Base-by-base conservation (phyloP, 2,888 invertebrate genomes). In the Nomada hirtipes region DNA sequence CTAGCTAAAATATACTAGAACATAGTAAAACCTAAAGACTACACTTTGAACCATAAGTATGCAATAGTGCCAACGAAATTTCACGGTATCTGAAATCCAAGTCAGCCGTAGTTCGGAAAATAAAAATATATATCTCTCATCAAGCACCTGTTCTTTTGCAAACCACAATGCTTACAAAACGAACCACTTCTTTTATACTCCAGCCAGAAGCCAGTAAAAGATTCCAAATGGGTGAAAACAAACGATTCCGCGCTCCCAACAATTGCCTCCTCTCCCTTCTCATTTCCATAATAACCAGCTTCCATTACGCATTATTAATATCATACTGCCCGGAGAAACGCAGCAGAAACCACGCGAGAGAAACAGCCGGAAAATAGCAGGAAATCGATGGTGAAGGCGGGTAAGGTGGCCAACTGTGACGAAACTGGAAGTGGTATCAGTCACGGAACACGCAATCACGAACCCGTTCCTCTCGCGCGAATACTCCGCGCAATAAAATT, bases 361-460 rank as follows among this genome's bases (percentile, higher is more conserved):
- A 72, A 44, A 44, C 53, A 26, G n/a, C 44, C 72, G 72, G 53
- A 72, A 60, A 50, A 52, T 36, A 74, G 71, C 52, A 23, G 69
- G 44, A 61, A 52, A 70, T 53, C 44, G 29, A 69, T 67, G 60
- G 44, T 42, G 71, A 23, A 23, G 23, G 15, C 29, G 65, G 18
- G 50, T 29, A 59, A 67, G 59, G 50, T 26, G 10, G 23, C 42
- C 53, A 53, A 18, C 23, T 36, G 15, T 55, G 76, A 63, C 73
- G 57, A 76, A 72, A 72, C 36, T 15, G 2, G 20, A 64, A 64
- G 10, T 57, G 18, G 29, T 52, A 29, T 60, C 18, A 29, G 60
- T 77, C 75, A 52, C 67, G 74, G 26, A 74, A 60, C 50, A 60
- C 50, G 52, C 47, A 47, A 47, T 47, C 15, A 71, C 61, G 63